Evolutionary conservation across 2,113 vertebrate species (phyloP).

Genomic region (Tychaedon coryphoeus): DNA sequence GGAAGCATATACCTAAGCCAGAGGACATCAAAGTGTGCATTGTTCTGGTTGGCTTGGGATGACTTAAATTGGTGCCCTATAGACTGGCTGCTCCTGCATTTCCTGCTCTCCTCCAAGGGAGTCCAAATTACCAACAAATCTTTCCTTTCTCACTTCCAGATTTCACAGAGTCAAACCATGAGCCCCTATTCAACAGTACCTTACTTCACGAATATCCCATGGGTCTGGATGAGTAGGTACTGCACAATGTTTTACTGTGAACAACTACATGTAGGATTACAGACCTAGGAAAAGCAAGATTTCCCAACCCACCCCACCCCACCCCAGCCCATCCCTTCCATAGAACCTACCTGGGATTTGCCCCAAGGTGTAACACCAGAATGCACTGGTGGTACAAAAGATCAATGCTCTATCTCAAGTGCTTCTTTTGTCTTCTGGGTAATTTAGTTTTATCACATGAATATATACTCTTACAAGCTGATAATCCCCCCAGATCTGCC

Average conservation of each 20-base stretch:
- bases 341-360: neutral
- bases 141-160: neutral
- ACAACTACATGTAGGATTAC: neutral
- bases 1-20: neutral
- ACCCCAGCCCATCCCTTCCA: neutral
- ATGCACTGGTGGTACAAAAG: neutral
- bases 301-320: neutral
- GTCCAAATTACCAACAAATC: neutral
- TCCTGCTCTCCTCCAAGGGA: neutral
- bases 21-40: neutral
- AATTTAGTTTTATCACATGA: neutral
- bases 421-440: neutral
- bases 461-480: neutral
- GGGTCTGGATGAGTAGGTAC: neutral
- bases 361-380: neutral
- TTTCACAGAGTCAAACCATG: neutral
- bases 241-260: neutral
- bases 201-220: neutral
- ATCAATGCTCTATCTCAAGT: neutral
- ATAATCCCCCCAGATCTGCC: neutral
- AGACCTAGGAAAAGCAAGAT: neutral
- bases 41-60: neutral
- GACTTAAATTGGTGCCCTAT: neutral
- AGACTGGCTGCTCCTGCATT: neutral
- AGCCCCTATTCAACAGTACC: neutral